Percentiles rank a stretch among this genome's conserved stretches.
Evolutionary conservation across 2,888 invertebrate genomes (phyloP).

Genomic region (Dolichomitus sp.): DNA sequence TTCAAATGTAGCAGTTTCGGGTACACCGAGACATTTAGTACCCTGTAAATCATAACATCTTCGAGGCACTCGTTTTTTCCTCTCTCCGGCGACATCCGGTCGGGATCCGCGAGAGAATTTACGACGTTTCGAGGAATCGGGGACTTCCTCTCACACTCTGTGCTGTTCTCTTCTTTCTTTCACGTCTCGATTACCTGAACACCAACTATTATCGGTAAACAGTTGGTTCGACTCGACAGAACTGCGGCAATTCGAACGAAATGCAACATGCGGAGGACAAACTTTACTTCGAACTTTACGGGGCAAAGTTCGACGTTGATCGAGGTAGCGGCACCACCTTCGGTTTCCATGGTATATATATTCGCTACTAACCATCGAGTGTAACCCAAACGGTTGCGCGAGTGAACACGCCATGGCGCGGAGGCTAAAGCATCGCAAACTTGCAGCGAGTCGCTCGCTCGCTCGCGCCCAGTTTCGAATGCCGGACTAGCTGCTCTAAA

Average conservation of each 20-base stretch:
- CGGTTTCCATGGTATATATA: background rate
- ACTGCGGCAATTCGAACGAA: background rate
- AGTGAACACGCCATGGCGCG: constrained; percentile 2
- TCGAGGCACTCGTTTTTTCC: constrained; percentile 4
- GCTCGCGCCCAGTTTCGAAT: constrained; percentile 76
- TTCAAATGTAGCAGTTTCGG: constrained; percentile 4
- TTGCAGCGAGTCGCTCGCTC: constrained; percentile 45
- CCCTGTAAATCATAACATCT: constrained; percentile 37
- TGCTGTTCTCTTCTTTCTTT: background rate
- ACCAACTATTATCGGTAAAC: constrained; percentile 11
- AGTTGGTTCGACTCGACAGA: background rate
- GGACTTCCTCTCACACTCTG: background rate
- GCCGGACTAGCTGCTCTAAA: constrained; percentile 83
- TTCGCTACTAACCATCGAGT: constrained; percentile 12
- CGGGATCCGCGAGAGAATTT: constrained; percentile 35
- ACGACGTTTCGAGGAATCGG: constrained; percentile 35
- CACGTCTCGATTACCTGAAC: background rate
- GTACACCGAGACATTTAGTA: constrained; percentile 5
- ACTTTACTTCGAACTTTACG: background rate
- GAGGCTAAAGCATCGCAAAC: constrained; percentile 2
- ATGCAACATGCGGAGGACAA: background rate
- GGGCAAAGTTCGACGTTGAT: constrained; percentile 14
- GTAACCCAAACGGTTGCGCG: constrained; percentile 30
- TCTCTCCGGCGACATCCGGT: constrained; percentile 29
- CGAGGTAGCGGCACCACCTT: background rate